Conservation (phyloP, 2,888 invertebrate genomes). For the Esperia sulphurella region DNA sequence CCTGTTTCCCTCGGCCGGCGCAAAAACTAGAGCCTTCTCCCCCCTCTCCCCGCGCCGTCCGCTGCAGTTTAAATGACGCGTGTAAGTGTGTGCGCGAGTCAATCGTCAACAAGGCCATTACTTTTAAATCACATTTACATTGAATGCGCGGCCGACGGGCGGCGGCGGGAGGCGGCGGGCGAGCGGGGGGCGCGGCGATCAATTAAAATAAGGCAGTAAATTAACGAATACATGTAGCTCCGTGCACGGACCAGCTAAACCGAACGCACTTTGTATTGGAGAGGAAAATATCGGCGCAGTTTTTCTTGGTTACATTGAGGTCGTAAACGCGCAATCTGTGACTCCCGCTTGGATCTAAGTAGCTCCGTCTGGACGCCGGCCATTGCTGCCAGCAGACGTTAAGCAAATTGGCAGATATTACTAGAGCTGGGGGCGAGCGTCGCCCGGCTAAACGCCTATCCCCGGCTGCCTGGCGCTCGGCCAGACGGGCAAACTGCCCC, state of each 20-base stretch:
- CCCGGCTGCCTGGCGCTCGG: constrained; percentile 5
- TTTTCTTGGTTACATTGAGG: too few species aligned
- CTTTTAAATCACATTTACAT: constrained; percentile 67
- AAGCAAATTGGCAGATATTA: constrained; percentile 7
- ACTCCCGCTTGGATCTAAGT: neutral
- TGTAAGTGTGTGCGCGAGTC: constrained; percentile 12
- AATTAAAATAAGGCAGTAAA: constrained; percentile 73
- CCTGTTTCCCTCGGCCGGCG: neutral
- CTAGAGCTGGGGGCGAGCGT: too few species aligned
- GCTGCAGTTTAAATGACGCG: too few species aligned
- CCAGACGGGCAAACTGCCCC: neutral
- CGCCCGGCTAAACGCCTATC: neutral
- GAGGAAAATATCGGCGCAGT: too few species aligned
- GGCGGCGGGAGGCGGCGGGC: constrained; percentile 26
- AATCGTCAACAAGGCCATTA: constrained; percentile 59
- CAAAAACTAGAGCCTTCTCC: too few species aligned
- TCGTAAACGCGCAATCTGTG: too few species aligned
- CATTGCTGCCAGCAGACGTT: neutral
- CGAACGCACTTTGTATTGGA: too few species aligned
- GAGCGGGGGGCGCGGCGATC: constrained; percentile 44
- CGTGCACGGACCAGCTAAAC: neutral
- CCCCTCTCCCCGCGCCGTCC: too few species aligned
- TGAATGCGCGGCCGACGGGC: constrained; percentile 57
- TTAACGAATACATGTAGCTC: constrained; percentile 20
- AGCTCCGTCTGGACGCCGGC: neutral